Evolutionary conservation across 1,140 invertebrate genomes (phyloP).

Genomic region (Drosophila ironensis): DNA sequence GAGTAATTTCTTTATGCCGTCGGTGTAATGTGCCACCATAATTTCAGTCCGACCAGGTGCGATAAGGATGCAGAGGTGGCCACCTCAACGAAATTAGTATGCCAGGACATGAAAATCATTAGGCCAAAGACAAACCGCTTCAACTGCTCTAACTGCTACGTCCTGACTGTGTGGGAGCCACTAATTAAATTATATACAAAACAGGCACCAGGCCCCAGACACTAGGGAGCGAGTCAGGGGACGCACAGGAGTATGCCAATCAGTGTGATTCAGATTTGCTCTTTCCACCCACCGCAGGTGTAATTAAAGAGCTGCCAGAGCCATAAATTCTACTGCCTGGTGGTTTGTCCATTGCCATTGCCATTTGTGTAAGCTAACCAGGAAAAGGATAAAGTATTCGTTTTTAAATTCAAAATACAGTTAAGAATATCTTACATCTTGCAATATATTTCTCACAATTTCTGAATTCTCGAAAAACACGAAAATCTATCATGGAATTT

Average conservation of each 20-base stretch:
- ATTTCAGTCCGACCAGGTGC: slow-evolving; percentile 37
- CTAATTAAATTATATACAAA: slow-evolving; percentile 73
- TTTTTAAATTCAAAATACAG: no score
- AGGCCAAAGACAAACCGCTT: slow-evolving; percentile 31
- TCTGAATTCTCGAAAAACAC: no score
- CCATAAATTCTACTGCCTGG: slow-evolving; percentile 45
- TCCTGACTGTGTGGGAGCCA: slow-evolving; percentile 52
- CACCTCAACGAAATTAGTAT: slow-evolving; percentile 65
- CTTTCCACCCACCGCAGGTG: slow-evolving; percentile 52
- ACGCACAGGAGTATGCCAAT: slow-evolving; percentile 7
- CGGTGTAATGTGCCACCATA: slow-evolving; percentile 62
- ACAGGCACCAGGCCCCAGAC: slow-evolving; percentile 14
- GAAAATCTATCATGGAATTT: no score
- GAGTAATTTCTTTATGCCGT: slow-evolving; percentile 60
- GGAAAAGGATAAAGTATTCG: neutral
- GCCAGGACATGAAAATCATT: slow-evolving; percentile 72
- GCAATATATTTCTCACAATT: no score
- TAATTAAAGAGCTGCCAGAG: slow-evolving; percentile 65
- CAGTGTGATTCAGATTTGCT: slow-evolving; percentile 16
- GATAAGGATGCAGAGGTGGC: slow-evolving; percentile 12
- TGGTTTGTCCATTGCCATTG: neutral
- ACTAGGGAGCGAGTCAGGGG: slow-evolving; percentile 3
- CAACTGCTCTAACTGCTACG: slow-evolving; percentile 1
- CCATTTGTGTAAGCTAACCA: slow-evolving; percentile 14
- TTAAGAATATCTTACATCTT: no score